Conservation (phyloP, 2,797 vertebrate genomes). For the Clarias pachynema region DNA sequence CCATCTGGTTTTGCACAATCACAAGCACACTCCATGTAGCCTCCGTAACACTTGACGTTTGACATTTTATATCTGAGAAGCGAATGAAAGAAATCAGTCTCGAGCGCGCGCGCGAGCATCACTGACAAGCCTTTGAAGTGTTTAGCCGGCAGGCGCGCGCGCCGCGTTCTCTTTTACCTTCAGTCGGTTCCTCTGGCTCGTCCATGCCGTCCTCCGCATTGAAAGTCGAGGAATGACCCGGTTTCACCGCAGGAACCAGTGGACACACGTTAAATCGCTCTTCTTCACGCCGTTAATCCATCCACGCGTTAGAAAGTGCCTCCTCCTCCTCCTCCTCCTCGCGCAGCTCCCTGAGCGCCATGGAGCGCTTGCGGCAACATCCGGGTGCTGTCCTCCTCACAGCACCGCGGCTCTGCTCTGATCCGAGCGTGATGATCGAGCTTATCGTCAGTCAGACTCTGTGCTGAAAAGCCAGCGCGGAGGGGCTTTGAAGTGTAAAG, state of each 20-base stretch:
- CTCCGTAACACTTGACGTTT: background rate
- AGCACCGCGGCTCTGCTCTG: background rate
- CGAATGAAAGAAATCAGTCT: background rate
- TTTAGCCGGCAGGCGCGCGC: background rate
- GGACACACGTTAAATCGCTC: background rate
- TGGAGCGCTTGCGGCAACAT: conserved; percentile 82
- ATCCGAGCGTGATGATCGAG: background rate
- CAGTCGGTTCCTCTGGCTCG: conserved; percentile 75
- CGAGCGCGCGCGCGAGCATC: background rate
- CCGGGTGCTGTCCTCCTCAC: conserved; percentile 75
- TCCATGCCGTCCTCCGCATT: conserved; percentile 80
- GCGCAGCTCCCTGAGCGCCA: conserved; percentile 67
- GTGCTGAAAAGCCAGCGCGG: background rate
- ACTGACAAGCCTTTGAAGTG: background rate
- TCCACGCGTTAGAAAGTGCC: conserved; percentile 33
- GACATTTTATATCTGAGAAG: background rate
- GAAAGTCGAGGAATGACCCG: conserved; percentile 66
- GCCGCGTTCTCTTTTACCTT: conserved; percentile 70
- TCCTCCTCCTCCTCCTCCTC: background rate
- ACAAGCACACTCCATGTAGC: too few species aligned
- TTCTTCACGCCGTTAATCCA: conserved; percentile 26
- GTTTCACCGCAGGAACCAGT: conserved; percentile 10
- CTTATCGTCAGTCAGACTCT: background rate
- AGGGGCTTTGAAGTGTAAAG: too few species aligned
- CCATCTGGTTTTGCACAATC: background rate